Percentiles rank a stretch among this genome's conserved stretches.
phyloP scores from a whole-genome alignment of 2,888 invertebrate species.

The Deilephila elpenor region DNA sequence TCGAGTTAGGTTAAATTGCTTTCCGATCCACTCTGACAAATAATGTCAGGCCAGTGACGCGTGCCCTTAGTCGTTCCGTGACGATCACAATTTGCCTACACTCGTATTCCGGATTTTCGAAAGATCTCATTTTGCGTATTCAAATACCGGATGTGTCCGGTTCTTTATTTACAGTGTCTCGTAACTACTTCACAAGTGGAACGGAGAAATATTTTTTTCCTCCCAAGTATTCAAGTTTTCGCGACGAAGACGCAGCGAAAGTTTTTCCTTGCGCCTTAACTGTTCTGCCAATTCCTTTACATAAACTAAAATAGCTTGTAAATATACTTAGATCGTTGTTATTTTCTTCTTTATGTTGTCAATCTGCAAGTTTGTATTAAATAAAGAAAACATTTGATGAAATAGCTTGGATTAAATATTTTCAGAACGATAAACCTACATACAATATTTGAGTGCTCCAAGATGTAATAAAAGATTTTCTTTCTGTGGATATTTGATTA shows the following conservation, averaged over 20 bases:
- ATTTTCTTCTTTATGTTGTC: not conserved
- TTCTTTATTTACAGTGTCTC: slow-evolving; percentile 59
- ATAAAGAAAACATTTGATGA: no score
- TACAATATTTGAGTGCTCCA: no score
- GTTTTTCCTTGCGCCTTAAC: slow-evolving; percentile 49
- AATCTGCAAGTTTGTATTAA: no score
- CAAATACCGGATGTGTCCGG: slow-evolving; percentile 59
- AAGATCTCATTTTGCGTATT: slow-evolving; percentile 63
- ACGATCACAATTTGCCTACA: slow-evolving; percentile 74
- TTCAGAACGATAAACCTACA: no score
- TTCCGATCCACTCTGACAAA: slow-evolving; percentile 82
- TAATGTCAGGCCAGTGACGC: slow-evolving; percentile 79
- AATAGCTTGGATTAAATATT: no score
- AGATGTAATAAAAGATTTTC: no score
- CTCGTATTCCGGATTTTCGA: slow-evolving; percentile 57
- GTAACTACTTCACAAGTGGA: slow-evolving; percentile 58
- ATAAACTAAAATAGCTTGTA: slow-evolving; percentile 8
- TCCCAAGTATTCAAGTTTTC: slow-evolving; percentile 47
- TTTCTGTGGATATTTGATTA: no score
- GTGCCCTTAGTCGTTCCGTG: slow-evolving; percentile 74
- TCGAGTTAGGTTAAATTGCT: slow-evolving; percentile 80
- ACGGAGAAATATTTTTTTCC: slow-evolving; percentile 49
- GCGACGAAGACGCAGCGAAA: slow-evolving; percentile 49
- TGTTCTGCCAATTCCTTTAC: slow-evolving; percentile 44
- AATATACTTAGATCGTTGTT: not conserved